phyloP scores from a whole-genome alignment of 2,113 vertebrate genomes.

The Himantopus leucocephalus region DNA sequence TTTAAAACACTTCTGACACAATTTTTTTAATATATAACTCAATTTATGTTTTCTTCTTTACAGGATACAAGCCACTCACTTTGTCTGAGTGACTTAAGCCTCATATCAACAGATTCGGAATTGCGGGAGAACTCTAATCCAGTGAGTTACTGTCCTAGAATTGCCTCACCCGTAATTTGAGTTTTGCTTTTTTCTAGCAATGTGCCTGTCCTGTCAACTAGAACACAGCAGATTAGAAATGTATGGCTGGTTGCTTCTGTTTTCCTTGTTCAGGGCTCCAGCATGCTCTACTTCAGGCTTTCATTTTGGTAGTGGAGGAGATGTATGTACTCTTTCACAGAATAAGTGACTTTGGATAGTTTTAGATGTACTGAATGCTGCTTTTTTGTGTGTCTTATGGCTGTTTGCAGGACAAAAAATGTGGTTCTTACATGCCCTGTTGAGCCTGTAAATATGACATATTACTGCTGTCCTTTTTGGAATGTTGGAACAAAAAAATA shows the following conservation, averaged over 20 bases:
- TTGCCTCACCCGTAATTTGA: neutral
- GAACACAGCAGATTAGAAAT: neutral
- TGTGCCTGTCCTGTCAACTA: neutral
- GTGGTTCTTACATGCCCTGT: neutral
- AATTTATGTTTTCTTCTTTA: neutral
- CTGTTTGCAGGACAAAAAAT: neutral
- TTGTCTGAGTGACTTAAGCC: slow-evolving; percentile 94
- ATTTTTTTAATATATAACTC: neutral
- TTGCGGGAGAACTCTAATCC: slow-evolving; percentile 86
- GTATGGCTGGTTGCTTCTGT: neutral
- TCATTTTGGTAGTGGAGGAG: neutral
- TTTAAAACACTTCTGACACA: neutral
- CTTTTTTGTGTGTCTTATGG: neutral
- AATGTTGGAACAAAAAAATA: neutral
- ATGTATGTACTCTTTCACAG: neutral
- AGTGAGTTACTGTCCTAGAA: slow-evolving; percentile 75
- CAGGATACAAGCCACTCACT: slow-evolving; percentile 97
- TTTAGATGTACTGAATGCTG: neutral
- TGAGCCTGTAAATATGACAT: neutral
- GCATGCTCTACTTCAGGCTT: neutral
- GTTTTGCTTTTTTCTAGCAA: neutral
- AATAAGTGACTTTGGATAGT: too few relatives aligned
- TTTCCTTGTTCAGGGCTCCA: neutral
- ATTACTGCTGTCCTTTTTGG: neutral
- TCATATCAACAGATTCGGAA: slow-evolving; percentile 94